phyloP scores from a whole-genome alignment of 2,888 invertebrate genomes.

The Tryphoninae sp. region DNA sequence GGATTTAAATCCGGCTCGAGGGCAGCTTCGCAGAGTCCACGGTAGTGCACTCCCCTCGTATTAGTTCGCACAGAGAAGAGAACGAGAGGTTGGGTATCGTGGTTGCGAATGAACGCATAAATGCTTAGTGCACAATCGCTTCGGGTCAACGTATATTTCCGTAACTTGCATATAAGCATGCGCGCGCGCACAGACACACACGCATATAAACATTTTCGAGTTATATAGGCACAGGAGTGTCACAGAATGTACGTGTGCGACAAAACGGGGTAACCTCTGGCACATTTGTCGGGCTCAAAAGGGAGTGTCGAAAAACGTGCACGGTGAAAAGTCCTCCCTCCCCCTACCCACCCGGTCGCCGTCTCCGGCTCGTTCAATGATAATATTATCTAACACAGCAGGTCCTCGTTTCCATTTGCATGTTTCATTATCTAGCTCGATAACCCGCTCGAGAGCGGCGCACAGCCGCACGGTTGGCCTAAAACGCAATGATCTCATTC shows the following conservation, averaged over 20 bases:
- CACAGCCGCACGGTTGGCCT: background rate
- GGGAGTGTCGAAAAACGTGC: constrained; percentile 65
- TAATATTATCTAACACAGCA: constrained; percentile 78
- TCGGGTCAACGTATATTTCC: constrained; percentile 45
- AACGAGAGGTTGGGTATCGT: constrained; percentile 8
- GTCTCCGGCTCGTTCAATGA: constrained; percentile 71
- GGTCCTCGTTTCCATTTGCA: constrained; percentile 76
- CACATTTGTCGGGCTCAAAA: constrained; percentile 34
- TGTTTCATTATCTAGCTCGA: constrained; percentile 76
- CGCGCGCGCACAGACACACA: background rate
- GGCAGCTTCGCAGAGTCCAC: constrained; percentile 30
- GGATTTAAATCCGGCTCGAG: constrained; percentile 51
- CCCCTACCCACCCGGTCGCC: constrained; percentile 65
- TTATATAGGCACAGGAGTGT: constrained; percentile 24
- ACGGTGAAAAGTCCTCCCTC: constrained; percentile 60
- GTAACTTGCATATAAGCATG: background rate
- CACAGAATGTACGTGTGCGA: background rate
- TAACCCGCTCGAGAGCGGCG: constrained; percentile 70
- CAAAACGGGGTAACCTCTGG: constrained; percentile 24
- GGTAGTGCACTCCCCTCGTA: constrained; percentile 4
- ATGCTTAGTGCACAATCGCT: constrained; percentile 47
- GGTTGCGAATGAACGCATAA: constrained; percentile 29
- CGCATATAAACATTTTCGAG: background rate
- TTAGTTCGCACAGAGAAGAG: constrained; percentile 33
- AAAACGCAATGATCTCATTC: constrained; percentile 25